Evolutionary conservation across 2,888 invertebrate species (phyloP), one percentile per base, ranked within the genome.

Genomic region (Abscondita cerata): DNA sequence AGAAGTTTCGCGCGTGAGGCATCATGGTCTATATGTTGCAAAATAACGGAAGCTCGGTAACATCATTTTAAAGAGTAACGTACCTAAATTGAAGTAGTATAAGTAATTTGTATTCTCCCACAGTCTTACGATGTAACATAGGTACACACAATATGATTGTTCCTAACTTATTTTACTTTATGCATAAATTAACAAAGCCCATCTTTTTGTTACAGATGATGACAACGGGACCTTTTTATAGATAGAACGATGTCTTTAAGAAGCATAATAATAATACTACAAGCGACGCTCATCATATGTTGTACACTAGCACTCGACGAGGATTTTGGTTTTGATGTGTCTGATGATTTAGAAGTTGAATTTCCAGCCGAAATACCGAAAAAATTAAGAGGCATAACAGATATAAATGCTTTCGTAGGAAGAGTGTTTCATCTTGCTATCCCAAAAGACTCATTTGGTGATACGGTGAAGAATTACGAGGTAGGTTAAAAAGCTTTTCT

Each of bases 391-490:
- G 67, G 61, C 20, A 65, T 68, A 61, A 67, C 68, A 16, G 88
- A 89, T 74, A 84, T 86, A 64, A 84, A 86, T 68, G 89, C 90
- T 70, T 84, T 85, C 65, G 87, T 88, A 15, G 93, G 92, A 46
- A 88, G 87, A 75, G 81, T 90, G 62, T 91, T 93, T 80, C 87
- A 87, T 68, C 85, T 89, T 79, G 86, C 85, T 71, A 86, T 92
- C 70, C 90, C 91, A 12, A 86, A 84, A 69, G 87, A 90, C 78
- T 88, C 89, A 16, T 90, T 90, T 80, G 83, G 85, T 56, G 89
- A 88, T 65, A 84, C 84, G 70, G 84, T 89, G 48, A 81, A 86
- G 73, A 84, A 84, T 73, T 91, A 89, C 80, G 88, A 90, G 87
- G 92, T 92, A 80, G 79, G 77, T 70, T 25, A 25, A 25, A 25